Conservation (phyloP, 2,113 vertebrate genomes). For the Blennius ocellaris region DNA sequence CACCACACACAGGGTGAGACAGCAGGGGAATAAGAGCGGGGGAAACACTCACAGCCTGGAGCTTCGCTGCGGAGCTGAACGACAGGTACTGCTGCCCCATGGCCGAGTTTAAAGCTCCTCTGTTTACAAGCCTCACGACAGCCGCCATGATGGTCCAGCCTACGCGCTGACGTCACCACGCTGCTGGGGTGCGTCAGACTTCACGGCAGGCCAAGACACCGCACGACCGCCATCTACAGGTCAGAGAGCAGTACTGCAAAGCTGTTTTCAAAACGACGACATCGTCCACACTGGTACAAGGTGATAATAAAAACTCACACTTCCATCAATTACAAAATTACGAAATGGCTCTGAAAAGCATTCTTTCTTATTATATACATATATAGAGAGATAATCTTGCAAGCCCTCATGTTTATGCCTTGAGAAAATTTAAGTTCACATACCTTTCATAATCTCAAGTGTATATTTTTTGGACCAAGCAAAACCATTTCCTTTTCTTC, state of each 20-base stretch:
- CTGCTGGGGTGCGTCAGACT: background rate
- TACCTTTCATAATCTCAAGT: too few species aligned
- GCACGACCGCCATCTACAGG: constrained; percentile 49
- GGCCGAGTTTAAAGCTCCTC: constrained; percentile 33
- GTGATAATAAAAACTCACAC: too few species aligned
- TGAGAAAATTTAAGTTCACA: too few species aligned
- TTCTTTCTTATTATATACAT: too few species aligned
- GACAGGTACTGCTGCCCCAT: constrained; percentile 64
- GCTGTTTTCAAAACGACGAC: too few species aligned
- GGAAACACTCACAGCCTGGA: constrained; percentile 59
- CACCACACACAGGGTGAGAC: fast-evolving
- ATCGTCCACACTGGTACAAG: too few species aligned
- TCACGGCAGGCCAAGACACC: background rate
- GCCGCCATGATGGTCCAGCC: constrained; percentile 76
- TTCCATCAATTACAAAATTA: too few species aligned
- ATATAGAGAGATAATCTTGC: too few species aligned
- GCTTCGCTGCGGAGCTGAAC: constrained; percentile 49
- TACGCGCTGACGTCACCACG: constrained; percentile 15
- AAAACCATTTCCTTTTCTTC: too few species aligned
- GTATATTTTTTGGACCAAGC: too few species aligned
- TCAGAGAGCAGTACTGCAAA: background rate
- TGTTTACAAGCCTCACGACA: constrained; percentile 70
- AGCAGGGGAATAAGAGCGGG: background rate
- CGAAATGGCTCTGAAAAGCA: too few species aligned
- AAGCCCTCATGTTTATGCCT: too few species aligned